These are phyloP conservation scores for Urocyon cinereoargenteus DNA, from an alignment of 2,797 vertebrate species.

Conservation along the genomic window DNA sequence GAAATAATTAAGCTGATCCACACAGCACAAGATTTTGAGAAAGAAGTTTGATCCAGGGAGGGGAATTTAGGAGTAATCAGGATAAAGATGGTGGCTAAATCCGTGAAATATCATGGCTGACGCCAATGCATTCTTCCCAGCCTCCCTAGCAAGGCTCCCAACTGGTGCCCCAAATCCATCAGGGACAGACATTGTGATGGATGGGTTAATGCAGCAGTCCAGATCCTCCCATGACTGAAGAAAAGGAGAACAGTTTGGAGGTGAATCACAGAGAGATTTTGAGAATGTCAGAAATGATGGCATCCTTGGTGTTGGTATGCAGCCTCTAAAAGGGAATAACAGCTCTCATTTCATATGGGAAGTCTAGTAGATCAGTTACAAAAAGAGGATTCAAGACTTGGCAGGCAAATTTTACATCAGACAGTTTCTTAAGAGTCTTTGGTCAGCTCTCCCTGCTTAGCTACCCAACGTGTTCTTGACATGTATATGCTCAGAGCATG, in stretches of 20 bases:
- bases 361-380: background rate
- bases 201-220: background rate
- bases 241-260: background rate
- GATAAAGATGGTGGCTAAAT: background rate
- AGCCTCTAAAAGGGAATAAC: constrained; percentile 4
- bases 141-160: background rate
- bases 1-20: background rate
- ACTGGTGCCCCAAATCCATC: background rate
- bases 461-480: background rate
- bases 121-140: background rate
- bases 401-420: constrained; percentile 47
- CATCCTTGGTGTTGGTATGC: constrained; percentile 21
- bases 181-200: background rate
- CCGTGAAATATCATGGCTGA: background rate
- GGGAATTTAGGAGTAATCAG: background rate
- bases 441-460: constrained; percentile 19
- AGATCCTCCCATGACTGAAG: background rate
- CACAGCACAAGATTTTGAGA: background rate
- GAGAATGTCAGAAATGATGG: constrained; percentile 45
- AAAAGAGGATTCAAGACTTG: constrained; percentile 14
- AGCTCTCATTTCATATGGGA: constrained; percentile 16
- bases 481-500: background rate
- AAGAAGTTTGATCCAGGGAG: background rate
- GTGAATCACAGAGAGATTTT: constrained; percentile 40
- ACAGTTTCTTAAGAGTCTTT: constrained; percentile 2